Conservation (phyloP, 2,888 invertebrate species). For the Athalia cordata region DNA sequence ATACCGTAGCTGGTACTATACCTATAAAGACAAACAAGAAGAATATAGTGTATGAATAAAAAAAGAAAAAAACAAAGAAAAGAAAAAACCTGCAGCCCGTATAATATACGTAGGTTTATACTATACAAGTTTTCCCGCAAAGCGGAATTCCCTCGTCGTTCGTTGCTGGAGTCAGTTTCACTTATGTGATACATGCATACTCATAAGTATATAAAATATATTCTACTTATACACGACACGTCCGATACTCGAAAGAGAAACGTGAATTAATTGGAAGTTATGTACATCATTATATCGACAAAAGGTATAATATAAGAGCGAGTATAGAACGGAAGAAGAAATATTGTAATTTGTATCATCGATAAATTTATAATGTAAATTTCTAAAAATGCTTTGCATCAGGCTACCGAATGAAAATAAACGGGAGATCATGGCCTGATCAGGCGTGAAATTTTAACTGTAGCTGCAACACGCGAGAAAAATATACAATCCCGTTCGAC, state of each 20-base stretch:
- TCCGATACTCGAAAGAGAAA: constrained; percentile 10
- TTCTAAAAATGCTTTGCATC: too few relatives aligned
- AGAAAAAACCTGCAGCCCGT: background rate
- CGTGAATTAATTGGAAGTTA: constrained; percentile 12
- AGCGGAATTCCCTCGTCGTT: constrained; percentile 9
- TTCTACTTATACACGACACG: background rate
- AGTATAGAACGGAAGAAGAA: background rate
- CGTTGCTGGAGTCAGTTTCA: background rate
- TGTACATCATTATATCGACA: background rate
- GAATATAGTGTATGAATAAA: too few relatives aligned
- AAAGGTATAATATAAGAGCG: background rate
- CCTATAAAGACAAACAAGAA: too few relatives aligned
- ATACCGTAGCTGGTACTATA: too few relatives aligned
- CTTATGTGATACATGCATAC: background rate
- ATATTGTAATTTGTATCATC: too few relatives aligned
- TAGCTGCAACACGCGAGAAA: too few relatives aligned
- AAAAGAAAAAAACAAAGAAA: background rate
- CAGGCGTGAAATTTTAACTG: too few relatives aligned
- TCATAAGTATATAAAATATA: background rate
- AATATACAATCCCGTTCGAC: too few relatives aligned
- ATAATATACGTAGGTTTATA: background rate
- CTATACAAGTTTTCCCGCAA: background rate
- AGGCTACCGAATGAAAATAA: too few relatives aligned
- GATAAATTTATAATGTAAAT: too few relatives aligned
- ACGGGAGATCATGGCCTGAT: too few relatives aligned